Conservation (phyloP, 2,888 invertebrate species). For the Camponotus fellah region DNA sequence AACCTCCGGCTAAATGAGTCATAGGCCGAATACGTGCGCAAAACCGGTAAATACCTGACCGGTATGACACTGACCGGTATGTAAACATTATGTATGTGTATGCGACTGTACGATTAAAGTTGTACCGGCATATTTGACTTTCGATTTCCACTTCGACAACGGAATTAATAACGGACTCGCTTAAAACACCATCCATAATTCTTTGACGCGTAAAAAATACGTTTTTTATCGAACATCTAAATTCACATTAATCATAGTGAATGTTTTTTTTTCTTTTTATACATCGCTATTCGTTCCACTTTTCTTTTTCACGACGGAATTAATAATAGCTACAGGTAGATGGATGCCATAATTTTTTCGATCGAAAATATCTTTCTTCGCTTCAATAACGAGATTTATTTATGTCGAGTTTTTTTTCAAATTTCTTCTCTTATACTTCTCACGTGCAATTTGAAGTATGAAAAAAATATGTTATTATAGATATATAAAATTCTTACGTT, state of each 20-base stretch:
- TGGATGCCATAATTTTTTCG: neutral
- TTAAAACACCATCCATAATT: constrained; percentile 10
- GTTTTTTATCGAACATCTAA: neutral
- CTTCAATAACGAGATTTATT: neutral
- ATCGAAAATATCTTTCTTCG: neutral
- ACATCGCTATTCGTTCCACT: neutral
- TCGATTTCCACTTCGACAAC: constrained; percentile 29
- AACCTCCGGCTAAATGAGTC: constrained; percentile 25
- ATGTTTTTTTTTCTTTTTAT: neutral
- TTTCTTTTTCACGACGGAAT: constrained; percentile 7
- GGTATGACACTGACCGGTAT: neutral
- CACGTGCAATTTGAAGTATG: neutral
- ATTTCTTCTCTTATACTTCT: neutral
- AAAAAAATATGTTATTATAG: neutral
- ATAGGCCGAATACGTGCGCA: constrained; percentile 7
- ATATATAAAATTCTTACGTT: neutral
- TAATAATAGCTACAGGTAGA: neutral
- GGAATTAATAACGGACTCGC: neutral
- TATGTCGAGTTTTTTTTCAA: neutral
- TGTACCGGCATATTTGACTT: constrained; percentile 27
- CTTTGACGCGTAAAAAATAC: neutral
- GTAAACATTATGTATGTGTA: neutral
- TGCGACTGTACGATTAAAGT: constrained; percentile 21
- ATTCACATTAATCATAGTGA: constrained; percentile 16
- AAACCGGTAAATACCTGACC: constrained; percentile 34